Conservation (phyloP, 2,888 invertebrate species). For the Stomorhina lunata region DNA sequence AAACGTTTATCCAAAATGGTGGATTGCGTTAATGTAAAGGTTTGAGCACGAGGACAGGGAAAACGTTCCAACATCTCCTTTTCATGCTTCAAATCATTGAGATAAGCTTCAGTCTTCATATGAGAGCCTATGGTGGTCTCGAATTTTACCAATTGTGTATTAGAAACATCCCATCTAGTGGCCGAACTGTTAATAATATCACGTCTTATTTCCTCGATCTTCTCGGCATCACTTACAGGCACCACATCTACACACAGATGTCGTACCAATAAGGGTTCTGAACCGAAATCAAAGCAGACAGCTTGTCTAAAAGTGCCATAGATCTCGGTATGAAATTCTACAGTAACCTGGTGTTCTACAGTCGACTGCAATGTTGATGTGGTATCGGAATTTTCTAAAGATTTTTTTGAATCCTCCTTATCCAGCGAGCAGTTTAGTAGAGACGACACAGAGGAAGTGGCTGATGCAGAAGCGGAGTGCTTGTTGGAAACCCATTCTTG, state of each 20-base stretch:
- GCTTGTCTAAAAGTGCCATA: constrained; percentile 89
- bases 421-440: constrained; percentile 44
- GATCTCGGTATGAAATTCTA: constrained; percentile 85
- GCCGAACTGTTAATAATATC: constrained; percentile 84
- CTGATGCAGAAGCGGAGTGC: constrained; percentile 41
- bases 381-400: constrained; percentile 33
- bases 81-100: constrained; percentile 81
- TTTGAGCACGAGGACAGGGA: constrained; percentile 84
- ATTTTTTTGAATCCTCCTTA: constrained; percentile 58
- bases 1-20: constrained; percentile 84
- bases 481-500: constrained; percentile 81
- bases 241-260: constrained; percentile 89
- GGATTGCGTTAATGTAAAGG: constrained; percentile 85
- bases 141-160: constrained; percentile 81
- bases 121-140: constrained; percentile 82
- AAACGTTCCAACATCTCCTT: constrained; percentile 82
- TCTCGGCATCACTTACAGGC: constrained; percentile 84
- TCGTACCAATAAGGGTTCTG: constrained; percentile 83
- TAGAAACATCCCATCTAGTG: constrained; percentile 83
- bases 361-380: constrained; percentile 21
- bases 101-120: constrained; percentile 80
- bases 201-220: constrained; percentile 84
- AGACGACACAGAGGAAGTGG: constrained; percentile 31
- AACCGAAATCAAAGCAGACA: constrained; percentile 87
- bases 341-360: constrained; percentile 80